A percentile compares a stretch with the other conserved stretches of the same genome.
Conservation (phyloP, 2,113 vertebrate species). For the Tragelaphus scriptus region DNA sequence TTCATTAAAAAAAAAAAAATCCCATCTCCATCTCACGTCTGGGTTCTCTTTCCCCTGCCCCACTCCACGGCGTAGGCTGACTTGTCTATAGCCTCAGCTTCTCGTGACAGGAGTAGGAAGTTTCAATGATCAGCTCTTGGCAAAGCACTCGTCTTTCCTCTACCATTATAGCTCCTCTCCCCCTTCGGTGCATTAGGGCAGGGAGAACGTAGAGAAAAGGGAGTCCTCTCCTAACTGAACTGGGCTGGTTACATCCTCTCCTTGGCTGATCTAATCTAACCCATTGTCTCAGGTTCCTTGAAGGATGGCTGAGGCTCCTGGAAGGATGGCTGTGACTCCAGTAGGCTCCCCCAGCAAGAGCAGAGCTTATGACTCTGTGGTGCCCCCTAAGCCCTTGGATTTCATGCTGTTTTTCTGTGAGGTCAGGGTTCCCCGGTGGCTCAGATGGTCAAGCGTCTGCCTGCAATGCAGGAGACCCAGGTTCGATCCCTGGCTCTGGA, state of each 20-base stretch:
- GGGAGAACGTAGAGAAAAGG: neutral
- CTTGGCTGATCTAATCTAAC: neutral
- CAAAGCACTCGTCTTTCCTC: neutral
- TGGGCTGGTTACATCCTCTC: neutral
- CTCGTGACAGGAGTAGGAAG: neutral
- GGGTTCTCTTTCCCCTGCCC: neutral
- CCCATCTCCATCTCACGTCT: neutral
- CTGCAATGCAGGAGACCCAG: neutral
- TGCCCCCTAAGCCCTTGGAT: neutral
- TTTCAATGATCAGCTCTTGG: neutral
- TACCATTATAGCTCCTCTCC: neutral
- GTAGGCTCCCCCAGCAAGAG: too few species aligned
- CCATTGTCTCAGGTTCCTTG: neutral
- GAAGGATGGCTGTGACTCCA: neutral
- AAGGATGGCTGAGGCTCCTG: neutral
- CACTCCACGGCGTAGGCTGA: neutral
- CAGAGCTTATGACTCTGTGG: accelerated
- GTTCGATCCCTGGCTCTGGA: neutral
- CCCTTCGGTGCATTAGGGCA: too few species aligned
- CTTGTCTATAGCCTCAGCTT: neutral
- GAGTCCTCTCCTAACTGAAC: neutral
- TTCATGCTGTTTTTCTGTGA: neutral
- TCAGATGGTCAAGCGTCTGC: neutral
- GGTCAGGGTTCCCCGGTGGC: neutral
- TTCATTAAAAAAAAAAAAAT: neutral